These are phyloP conservation scores for Zygothrica quintamaculata DNA, from an alignment of 2,888 invertebrate species.

Conservation along the genomic window DNA sequence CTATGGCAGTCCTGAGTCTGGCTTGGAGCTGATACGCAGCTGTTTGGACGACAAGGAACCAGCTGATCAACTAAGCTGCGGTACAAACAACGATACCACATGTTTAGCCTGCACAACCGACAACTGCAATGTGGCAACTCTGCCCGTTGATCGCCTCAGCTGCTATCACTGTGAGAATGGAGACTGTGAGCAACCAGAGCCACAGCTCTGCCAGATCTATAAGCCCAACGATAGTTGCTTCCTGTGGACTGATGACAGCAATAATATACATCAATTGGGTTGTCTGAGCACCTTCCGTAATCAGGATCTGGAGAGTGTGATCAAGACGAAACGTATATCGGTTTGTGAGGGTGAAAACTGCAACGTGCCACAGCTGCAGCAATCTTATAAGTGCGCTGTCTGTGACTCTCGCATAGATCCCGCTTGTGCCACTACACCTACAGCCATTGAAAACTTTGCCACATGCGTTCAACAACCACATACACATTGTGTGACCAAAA, in stretches of 20 bases:
- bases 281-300: constrained; percentile 78
- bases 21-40: constrained; percentile 77
- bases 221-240: constrained; percentile 77
- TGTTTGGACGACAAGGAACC: constrained; percentile 82
- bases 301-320: constrained; percentile 68
- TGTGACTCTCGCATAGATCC: constrained; percentile 73
- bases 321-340: constrained; percentile 76
- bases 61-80: constrained; percentile 66
- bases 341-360: constrained; percentile 77
- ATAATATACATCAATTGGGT: constrained; percentile 72
- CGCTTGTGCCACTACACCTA: constrained; percentile 71
- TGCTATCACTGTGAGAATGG: constrained; percentile 70
- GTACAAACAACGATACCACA: constrained; percentile 37
- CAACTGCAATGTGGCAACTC: constrained; percentile 65
- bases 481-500: constrained; percentile 69
- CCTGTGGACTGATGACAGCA: constrained; percentile 65
- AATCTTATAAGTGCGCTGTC: constrained; percentile 62
- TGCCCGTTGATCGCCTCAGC: constrained; percentile 72
- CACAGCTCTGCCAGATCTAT: constrained; percentile 64
- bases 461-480: constrained; percentile 74
- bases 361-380: constrained; percentile 62
- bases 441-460: constrained; percentile 51
- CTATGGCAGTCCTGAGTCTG: constrained; percentile 60
- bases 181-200: constrained; percentile 66
- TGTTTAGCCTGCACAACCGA: constrained; percentile 68